Percentiles rank a stretch among this genome's conserved stretches.
phyloP scores from a whole-genome alignment of 2,113 vertebrate genomes.

The Pholis gunnellus region DNA sequence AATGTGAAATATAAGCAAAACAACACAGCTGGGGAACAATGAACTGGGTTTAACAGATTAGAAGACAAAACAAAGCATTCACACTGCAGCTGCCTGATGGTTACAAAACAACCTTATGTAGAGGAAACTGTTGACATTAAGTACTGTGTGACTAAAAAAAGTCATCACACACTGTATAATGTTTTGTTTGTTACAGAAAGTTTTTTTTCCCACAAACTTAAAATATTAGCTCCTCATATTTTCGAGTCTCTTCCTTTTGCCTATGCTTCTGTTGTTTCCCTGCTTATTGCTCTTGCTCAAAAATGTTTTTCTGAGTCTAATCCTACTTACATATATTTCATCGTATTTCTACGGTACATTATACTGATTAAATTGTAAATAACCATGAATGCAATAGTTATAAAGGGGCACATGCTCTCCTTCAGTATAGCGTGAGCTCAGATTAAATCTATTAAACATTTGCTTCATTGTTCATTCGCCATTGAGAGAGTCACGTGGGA shows the following conservation, averaged over 20 bases:
- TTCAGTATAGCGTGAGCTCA: not conserved
- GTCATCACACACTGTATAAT: constrained; percentile 1
- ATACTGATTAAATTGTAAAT: not conserved
- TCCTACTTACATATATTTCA: not conserved
- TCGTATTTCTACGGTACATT: not conserved
- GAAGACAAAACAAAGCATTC: constrained; percentile 48
- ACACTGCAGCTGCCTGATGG: constrained; percentile 55
- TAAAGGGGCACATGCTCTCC: not conserved
- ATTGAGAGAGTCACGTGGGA: not conserved
- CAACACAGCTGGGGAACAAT: not conserved
- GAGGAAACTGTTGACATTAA: constrained; percentile 26
- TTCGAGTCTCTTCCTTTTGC: not conserved
- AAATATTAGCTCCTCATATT: not conserved
- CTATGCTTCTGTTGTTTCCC: not conserved
- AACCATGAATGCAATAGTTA: not conserved
- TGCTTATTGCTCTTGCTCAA: not conserved
- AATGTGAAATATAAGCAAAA: constrained; percentile 5
- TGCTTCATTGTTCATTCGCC: not conserved
- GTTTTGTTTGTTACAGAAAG: not conserved
- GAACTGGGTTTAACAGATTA: constrained; percentile 20
- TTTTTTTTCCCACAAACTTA: not conserved
- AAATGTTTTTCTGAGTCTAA: not conserved
- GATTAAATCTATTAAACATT: not conserved
- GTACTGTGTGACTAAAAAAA: constrained; percentile 19
- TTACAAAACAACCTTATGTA: constrained; percentile 20